These are phyloP conservation scores for Dinocampus coccinellae DNA, from an alignment of 2,888 invertebrate genomes.

Conservation along the genomic window DNA sequence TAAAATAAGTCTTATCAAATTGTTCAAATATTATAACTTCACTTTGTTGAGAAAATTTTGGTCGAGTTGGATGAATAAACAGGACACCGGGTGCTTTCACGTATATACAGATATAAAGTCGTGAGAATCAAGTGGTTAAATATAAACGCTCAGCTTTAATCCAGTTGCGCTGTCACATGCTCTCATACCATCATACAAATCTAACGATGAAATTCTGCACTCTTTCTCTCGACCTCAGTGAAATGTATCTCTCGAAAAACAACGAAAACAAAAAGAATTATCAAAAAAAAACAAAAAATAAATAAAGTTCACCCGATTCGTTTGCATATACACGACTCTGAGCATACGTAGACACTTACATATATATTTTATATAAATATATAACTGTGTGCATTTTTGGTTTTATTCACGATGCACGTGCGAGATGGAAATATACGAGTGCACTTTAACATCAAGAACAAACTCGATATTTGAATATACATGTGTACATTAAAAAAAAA, in stretches of 20 bases:
- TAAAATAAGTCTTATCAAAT: too few relatives aligned
- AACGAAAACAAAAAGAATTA: not conserved
- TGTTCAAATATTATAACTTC: not conserved
- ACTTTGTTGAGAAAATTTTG: not conserved
- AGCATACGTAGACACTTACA: not conserved
- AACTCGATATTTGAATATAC: slow-evolving; percentile 1
- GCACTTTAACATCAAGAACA: not conserved
- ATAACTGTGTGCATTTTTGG: not conserved
- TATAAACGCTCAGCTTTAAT: slow-evolving; percentile 40
- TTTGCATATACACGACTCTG: slow-evolving; percentile 13
- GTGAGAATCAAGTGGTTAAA: not conserved
- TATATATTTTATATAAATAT: not conserved
- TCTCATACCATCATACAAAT: slow-evolving; percentile 43
- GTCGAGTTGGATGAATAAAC: not conserved
- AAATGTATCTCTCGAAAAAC: slow-evolving; percentile 4
- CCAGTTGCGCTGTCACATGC: slow-evolving; percentile 40
- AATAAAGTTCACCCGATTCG: not conserved
- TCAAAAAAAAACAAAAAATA: not conserved
- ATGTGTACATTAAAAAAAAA: not conserved
- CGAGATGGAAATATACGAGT: slow-evolving; percentile 9
- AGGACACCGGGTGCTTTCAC: not conserved
- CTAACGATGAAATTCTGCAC: slow-evolving; percentile 36
- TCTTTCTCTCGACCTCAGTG: slow-evolving; percentile 29
- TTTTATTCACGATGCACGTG: slow-evolving; percentile 17
- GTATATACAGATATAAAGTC: not conserved